Evolutionary conservation across 1,140 invertebrate genomes (phyloP), one percentile per base, ranked within the genome.

Genomic region (Zaprionus kolodkinae): DNA sequence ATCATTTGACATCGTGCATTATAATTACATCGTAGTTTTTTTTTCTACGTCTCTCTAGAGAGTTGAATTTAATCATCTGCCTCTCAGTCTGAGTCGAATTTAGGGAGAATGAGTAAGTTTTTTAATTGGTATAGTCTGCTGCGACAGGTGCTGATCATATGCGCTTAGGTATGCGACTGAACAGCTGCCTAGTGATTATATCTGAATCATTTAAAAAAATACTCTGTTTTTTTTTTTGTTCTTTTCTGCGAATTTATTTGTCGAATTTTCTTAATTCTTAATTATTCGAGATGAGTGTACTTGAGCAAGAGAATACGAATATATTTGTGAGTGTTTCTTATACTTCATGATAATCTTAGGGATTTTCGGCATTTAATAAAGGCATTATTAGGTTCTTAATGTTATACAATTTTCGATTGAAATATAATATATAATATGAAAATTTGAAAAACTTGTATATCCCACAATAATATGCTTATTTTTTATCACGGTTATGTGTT

Each of bases 1-100:
- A 57, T 67, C 70, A 84, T 80, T 88, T 87, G 77, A 87, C 84
- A 87, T 79, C 77, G 75, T 72, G 80, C 67, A 72, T 75, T 78
- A 70, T 73, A 87, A 87, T 86, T 88, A 79, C 67, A 61, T 54
- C 66, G 75, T 71, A 88, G 15, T 63, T 75, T 73, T 76, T 73
- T 21, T 30, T 30, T 64, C 72, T 73, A 33, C 30, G 62, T 52
- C 68, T 38, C 21, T 21, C 21, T 21, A 1, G 21, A 35, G 60
- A 76, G 67, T 80, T 79, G 66, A 72, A 88, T 79, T 86, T 64
- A 85, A 81, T 86, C 79, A 73, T 68, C 63, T 55, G 30, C 15
- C 33, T 48, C 45, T 48, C 45, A 76, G 50, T 81, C 40, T 45
- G 64, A 76, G 67, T 62, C 61, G 72, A 81, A 73, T 65, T 54